A percentile compares a stretch with the other conserved stretches of the same genome.
Evolutionary conservation across 2,113 vertebrate species (phyloP).

Genomic region (Calyptomena viridis): DNA sequence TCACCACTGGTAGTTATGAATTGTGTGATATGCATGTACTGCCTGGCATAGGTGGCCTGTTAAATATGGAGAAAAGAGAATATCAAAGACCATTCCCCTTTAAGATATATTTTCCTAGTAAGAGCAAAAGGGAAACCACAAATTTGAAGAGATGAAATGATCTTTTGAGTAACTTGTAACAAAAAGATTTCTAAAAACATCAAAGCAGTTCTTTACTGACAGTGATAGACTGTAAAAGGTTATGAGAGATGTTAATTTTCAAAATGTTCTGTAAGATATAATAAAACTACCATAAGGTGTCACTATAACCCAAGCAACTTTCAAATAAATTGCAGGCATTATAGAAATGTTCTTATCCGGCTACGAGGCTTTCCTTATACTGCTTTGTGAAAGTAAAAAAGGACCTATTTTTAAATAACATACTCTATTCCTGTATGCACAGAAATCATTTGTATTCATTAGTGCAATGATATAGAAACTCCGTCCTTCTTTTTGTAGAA

Average conservation of each 20-base stretch:
- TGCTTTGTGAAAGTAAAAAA: background rate
- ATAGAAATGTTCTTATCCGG: background rate
- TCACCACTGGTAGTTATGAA: background rate
- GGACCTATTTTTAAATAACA: background rate
- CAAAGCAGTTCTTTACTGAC: background rate
- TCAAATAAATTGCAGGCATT: background rate
- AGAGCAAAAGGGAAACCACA: background rate
- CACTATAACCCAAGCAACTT: constrained; percentile 52
- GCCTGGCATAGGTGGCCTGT: background rate
- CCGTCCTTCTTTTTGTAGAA: background rate
- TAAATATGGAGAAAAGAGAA: background rate
- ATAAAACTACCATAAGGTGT: constrained; percentile 68
- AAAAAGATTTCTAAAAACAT: background rate
- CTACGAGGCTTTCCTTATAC: background rate
- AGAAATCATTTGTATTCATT: background rate
- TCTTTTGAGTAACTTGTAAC: background rate
- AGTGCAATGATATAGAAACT: background rate
- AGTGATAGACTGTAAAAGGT: background rate
- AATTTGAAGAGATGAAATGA: background rate
- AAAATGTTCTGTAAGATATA: background rate
- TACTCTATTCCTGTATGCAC: background rate
- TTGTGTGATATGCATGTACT: background rate
- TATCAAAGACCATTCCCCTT: background rate
- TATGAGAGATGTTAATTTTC: background rate
- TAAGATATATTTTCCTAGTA: background rate